Evolutionary conservation across 2,113 vertebrate species (phyloP), one percentile per base, ranked within the genome.

Genomic region (Toxotes jaculatrix): DNA sequence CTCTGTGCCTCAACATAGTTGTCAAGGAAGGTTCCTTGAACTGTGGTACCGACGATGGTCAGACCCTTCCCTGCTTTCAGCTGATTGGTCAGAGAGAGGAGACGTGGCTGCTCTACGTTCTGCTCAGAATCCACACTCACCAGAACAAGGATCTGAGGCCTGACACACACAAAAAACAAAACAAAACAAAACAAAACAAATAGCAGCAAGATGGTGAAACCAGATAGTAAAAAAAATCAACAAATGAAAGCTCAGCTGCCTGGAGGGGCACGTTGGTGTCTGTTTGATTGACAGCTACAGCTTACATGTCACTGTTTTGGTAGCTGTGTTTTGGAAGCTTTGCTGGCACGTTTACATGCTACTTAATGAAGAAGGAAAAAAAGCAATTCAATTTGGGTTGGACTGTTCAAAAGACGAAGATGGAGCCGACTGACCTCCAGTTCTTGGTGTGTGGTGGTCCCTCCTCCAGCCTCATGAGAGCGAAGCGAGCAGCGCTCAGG

Each of bases 41-140:
- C 94, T 49, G 97, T 95, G 0, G 97, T 97, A 60, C 98, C 98
- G 77, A 99, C 98, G 0, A 99, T 99, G 80, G 98, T 99, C 89
- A 99, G 94, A n/a, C 98, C 98, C 87, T 99, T 99, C 32, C 98
- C 98, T 0, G 98, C 98, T 89, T 99, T 99, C 36, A 99, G 95
- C 93, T 99, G 98, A 2, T 96, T 97, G 14, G 97, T 97, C 91
- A 99, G 81, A 13, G 98, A 98, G 59, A 99, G 95, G 64, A 99
- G 94, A 90, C 98, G 98, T 0, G 98, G 98, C 84, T 99, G 97
- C 77, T 97, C 97, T 51, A 99, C 96, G 0, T 98, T 98, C 95
- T 99, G 97, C 82, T 98, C 97, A 59, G 95, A 95, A 77, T 99
- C 98, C 90, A 97, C 94, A 0, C 95, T 96, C 47, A 97, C 96